A percentile compares a stretch with the other conserved stretches of the same genome.
Conservation (phyloP, 2,888 invertebrate species). For the Brachyptera putata region DNA sequence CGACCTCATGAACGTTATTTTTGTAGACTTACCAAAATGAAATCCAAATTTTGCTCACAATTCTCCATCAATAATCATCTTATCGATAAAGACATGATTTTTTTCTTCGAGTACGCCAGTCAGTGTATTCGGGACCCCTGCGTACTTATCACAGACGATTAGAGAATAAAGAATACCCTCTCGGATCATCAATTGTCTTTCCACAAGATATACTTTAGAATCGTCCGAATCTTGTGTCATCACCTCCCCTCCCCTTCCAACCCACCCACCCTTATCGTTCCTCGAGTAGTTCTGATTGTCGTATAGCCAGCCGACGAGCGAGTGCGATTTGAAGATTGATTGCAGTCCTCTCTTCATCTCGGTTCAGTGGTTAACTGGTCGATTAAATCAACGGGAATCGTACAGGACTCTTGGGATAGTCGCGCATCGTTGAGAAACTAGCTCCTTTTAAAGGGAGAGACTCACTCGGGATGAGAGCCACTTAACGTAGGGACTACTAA, state of each 20-base stretch:
- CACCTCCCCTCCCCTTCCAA: not conserved
- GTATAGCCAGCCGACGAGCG: not conserved
- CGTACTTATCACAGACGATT: no score
- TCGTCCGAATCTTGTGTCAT: no score
- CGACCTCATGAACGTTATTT: no score
- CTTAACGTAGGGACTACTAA: not conserved
- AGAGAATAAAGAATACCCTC: no score
- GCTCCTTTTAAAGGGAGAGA: not conserved
- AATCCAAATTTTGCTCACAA: no score
- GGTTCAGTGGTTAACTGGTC: slow-evolving; percentile 9
- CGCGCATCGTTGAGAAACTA: not conserved
- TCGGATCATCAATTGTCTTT: no score
- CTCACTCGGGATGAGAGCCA: slow-evolving; percentile 12
- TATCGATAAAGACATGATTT: no score
- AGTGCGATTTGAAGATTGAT: slow-evolving; percentile 16
- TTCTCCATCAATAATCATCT: no score
- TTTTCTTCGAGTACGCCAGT: no score
- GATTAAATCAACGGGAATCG: slow-evolving; percentile 19
- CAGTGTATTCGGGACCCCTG: no score
- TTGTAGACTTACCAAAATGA: no score
- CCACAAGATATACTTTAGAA: no score
- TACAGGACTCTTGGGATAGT: slow-evolving; percentile 6
- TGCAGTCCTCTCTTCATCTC: slow-evolving; percentile 12
- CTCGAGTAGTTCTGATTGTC: not conserved
- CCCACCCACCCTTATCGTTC: not conserved